Base-by-base conservation (phyloP, 1,140 invertebrate genomes). In the Aphelenchoides fujianensis region DNA sequence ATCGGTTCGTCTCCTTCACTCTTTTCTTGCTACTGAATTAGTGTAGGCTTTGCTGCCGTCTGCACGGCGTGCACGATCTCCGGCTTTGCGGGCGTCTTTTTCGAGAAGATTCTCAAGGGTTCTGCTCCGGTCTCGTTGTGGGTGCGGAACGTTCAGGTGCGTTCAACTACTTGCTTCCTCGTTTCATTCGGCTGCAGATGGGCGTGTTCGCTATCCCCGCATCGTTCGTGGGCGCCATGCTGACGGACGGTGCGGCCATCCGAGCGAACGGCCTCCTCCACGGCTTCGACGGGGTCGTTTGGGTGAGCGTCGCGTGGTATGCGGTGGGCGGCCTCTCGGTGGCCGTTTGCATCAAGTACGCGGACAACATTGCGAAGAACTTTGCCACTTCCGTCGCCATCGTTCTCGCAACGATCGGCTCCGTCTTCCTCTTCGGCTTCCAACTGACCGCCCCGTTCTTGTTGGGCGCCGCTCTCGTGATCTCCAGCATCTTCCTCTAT, bases 71-170 rank as follows among this genome's bases (percentile, higher is more conserved):
- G 94, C 85, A 90, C 92, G 73, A 88, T 97, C 36, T 97, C 94
- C 36, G 97, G 97, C 2, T 98, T 98, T 87, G 95, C 95, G 23
- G 97, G 97, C 30, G 94, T 98, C 74, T 99, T 96, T 85, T 98
- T 98, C 87, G 97, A 99, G 85, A 98, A 98, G 88, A 96, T 99
- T 77, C 87, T 98, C 0, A 97, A 99, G 86, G 85, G 87, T 16
- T 72, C 79, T n/a, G 92, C 93, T 1, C 91, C 94, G 73, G 90
- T 96, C 66, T 94, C 93, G 0, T 89, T 97, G 0, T 98, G 95
- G 94, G 95, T 97, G 90, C 88, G 94, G 79, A 96, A 97, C 85
- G 91, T 97, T 0, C 3, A 3, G 5, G n/a, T n/a, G n/a, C n/a
- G n/a, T n/a, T n/a, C n/a, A n/a, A n/a, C n/a, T n/a, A n/a, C n/a